Evolutionary conservation across 2,888 invertebrate species (phyloP).

Genomic region (Urechis unicinctus): DNA sequence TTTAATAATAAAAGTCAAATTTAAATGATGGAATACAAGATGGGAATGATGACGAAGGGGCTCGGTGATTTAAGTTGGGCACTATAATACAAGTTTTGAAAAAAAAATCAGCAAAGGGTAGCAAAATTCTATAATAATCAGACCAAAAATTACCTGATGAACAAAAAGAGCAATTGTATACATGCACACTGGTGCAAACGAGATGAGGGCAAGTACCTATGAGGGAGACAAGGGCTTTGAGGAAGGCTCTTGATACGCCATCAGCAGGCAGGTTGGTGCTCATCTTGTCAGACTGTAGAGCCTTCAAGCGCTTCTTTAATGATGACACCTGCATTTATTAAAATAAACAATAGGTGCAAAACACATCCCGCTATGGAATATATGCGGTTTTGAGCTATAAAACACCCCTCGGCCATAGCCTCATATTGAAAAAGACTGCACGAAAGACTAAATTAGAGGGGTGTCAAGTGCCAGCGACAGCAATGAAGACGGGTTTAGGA

Average conservation of each 20-base stretch:
- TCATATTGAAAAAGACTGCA: no score
- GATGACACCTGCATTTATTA: conserved; percentile 59
- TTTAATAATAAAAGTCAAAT: neutral
- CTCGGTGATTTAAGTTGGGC: neutral
- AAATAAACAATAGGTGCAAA: no score
- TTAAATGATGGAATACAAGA: neutral
- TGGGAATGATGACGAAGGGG: neutral
- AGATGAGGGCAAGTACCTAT: conserved; percentile 60
- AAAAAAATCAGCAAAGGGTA: neutral
- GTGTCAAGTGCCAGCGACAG: no score
- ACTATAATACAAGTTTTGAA: neutral
- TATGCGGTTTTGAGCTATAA: no score
- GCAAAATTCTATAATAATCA: no score
- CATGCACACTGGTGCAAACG: neutral
- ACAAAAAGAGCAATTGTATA: no score
- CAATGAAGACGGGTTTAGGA: no score
- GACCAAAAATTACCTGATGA: no score
- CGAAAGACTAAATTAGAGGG: no score
- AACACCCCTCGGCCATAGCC: no score
- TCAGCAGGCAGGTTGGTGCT: conserved; percentile 62
- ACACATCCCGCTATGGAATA: no score
- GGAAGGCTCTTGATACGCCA: conserved; percentile 85
- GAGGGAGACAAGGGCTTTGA: conserved; percentile 81
- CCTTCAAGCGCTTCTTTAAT: conserved; percentile 70
- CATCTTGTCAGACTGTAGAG: conserved; percentile 57